Evolutionary conservation across 2,888 invertebrate genomes (phyloP).

Genomic region (Agelastica alni): DNA sequence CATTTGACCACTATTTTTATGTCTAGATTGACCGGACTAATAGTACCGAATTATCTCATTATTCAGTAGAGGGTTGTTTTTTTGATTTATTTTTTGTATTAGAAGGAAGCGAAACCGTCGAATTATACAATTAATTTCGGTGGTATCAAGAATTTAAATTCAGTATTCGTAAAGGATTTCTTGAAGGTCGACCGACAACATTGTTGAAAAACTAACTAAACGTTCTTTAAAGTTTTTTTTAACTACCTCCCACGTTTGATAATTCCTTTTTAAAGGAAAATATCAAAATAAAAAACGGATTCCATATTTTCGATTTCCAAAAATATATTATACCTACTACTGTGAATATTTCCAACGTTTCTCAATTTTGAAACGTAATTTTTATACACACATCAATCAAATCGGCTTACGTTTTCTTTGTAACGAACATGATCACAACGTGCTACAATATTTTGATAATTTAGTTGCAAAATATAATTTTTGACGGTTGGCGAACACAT

Average conservation of each 20-base stretch:
- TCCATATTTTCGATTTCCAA: neutral
- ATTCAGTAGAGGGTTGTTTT: no score
- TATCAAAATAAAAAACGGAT: no score
- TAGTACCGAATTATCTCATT: no score
- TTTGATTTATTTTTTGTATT: no score
- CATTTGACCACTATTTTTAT: no score
- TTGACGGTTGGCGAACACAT: no score
- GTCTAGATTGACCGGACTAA: no score
- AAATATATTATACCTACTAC: slow-evolving; percentile 9
- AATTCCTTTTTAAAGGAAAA: slow-evolving; percentile 4
- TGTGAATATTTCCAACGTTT: slow-evolving; percentile 18
- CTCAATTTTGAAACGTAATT: slow-evolving; percentile 10
- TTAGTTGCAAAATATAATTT: no score
- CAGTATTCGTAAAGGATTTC: no score
- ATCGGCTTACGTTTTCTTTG: slow-evolving; percentile 10
- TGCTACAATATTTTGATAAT: neutral
- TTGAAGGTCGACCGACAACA: neutral
- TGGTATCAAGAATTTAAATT: no score
- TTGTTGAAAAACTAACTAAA: neutral
- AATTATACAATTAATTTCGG: no score
- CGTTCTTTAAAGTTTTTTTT: neutral
- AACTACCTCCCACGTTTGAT: neutral
- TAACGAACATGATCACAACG: neutral
- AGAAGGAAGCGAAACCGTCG: no score
- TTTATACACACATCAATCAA: slow-evolving; percentile 11